phyloP scores from a whole-genome alignment of 2,888 invertebrate genomes.

The Calameuta filiformis region DNA sequence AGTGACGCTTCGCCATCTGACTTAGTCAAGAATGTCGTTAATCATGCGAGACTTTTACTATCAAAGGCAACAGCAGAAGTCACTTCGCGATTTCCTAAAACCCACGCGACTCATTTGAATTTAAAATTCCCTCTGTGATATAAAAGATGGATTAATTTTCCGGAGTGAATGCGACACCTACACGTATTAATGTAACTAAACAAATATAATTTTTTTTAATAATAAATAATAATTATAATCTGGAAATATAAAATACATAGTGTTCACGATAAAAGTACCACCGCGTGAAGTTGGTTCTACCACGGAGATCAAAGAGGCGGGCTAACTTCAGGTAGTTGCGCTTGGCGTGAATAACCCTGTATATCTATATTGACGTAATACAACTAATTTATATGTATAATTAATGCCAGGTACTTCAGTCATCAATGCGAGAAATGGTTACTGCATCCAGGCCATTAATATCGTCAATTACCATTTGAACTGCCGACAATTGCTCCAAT shows the following conservation, averaged over 20 bases:
- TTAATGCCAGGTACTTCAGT: not conserved
- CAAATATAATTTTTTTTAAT: not conserved
- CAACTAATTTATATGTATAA: not conserved
- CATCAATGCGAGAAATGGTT: not conserved
- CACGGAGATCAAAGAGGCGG: no score
- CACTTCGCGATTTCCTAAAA: slow-evolving; percentile 7
- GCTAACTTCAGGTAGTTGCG: no score
- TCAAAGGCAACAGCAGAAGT: not conserved
- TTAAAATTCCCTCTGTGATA: not conserved
- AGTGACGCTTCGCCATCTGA: not conserved
- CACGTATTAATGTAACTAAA: not conserved
- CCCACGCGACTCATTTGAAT: slow-evolving; percentile 15
- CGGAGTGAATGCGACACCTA: not conserved
- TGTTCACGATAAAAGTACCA: no score
- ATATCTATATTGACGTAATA: not conserved
- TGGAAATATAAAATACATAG: no score
- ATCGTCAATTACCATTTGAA: not conserved
- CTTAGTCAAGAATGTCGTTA: not conserved
- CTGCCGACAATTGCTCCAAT: not conserved
- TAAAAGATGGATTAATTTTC: not conserved
- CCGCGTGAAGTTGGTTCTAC: no score
- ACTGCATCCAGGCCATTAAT: not conserved
- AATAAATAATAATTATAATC: no score
- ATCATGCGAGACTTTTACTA: not conserved
- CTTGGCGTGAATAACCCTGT: no score